Conservation (phyloP, 2,888 invertebrate genomes). For the Torymus tubicola region DNA sequence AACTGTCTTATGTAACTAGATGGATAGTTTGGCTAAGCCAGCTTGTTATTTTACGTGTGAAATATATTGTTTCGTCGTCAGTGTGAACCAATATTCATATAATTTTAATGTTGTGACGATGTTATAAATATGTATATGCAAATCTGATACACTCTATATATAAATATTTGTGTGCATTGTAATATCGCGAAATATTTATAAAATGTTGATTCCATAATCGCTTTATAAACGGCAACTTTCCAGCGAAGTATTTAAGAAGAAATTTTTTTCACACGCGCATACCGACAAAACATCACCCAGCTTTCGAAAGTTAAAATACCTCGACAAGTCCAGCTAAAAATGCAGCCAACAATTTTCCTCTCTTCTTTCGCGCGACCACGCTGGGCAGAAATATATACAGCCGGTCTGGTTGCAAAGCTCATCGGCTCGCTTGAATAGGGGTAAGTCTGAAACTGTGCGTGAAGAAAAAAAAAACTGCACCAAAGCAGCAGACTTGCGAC, state of each 20-base stretch:
- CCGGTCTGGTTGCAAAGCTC: conserved; percentile 5
- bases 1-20: conserved; percentile 31
- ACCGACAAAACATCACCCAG: background rate
- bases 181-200: no score
- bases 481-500: conserved; percentile 21
- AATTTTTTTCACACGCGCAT: background rate
- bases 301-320: conserved; percentile 25
- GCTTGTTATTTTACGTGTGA: background rate
- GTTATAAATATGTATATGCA: background rate
- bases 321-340: conserved; percentile 3
- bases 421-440: background rate
- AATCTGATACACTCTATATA: no score
- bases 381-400: conserved; percentile 17
- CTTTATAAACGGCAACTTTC: background rate
- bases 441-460: conserved; percentile 6
- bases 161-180: no score
- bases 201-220: no score
- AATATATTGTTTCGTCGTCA: no score
- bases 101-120: background rate
- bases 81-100: background rate
- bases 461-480: conserved; percentile 29
- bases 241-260: background rate
- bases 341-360: background rate
- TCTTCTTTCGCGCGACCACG: background rate
- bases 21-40: background rate